phyloP scores from a whole-genome alignment of 1,140 invertebrate species.

The Agraylea sexmaculata region DNA sequence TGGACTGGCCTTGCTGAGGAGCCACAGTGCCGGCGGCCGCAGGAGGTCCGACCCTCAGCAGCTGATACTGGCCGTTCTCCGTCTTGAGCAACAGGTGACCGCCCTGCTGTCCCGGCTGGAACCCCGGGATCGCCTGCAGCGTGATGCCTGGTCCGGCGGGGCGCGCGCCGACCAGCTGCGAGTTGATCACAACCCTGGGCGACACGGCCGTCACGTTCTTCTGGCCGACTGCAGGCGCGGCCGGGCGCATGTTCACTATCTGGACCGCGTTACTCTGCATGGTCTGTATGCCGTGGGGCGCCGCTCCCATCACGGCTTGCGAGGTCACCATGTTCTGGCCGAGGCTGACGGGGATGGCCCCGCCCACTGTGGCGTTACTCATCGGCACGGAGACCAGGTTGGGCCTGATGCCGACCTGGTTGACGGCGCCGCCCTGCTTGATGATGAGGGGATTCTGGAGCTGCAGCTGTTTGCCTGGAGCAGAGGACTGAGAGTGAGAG shows the following conservation, averaged over 20 bases:
- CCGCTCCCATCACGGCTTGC: conserved; percentile 43
- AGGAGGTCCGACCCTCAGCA: conserved; percentile 75
- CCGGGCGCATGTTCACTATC: conserved; percentile 72
- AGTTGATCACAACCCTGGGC: conserved; percentile 65
- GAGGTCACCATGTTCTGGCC: conserved; percentile 41
- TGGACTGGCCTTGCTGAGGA: conserved; percentile 42
- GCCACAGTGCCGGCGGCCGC: conserved; percentile 48
- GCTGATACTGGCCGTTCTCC: conserved; percentile 88
- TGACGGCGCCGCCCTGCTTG: conserved; percentile 47
- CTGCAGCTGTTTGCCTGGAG: conserved; percentile 40
- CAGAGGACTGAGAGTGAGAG: conserved; percentile 26
- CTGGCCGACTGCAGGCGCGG: conserved; percentile 53
- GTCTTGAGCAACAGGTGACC: conserved; percentile 84
- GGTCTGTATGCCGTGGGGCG: conserved; percentile 47
- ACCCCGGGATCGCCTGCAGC: conserved; percentile 69
- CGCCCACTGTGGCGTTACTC: conserved; percentile 43
- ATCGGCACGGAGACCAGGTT: conserved; percentile 58
- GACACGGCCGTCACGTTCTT: conserved; percentile 60
- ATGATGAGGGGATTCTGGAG: conserved; percentile 55
- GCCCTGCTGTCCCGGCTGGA: conserved; percentile 70
- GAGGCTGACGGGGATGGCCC: conserved; percentile 35
- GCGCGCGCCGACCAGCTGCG: conserved; percentile 68
- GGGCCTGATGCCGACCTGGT: conserved; percentile 43
- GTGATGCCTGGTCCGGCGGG: conserved; percentile 71
- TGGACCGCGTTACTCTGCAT: conserved; percentile 69